phyloP scores from a whole-genome alignment of 2,888 invertebrate genomes.

The Tholera decimalis region DNA sequence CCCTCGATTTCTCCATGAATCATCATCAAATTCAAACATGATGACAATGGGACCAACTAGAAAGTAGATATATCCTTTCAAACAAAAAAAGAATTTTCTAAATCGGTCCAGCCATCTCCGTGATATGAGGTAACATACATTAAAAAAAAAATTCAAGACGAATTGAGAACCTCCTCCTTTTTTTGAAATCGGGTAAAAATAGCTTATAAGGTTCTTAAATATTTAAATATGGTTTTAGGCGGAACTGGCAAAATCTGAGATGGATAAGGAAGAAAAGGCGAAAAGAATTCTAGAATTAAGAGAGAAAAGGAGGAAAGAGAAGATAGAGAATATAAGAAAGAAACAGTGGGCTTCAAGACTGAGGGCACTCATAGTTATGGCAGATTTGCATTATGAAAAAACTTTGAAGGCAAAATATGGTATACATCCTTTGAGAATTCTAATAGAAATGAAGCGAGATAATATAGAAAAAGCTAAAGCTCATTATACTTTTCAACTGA shows the following conservation, averaged over 20 bases:
- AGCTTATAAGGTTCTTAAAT: neutral
- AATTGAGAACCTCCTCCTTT: no score
- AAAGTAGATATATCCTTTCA: no score
- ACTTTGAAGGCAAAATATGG: slow-evolving; percentile 82
- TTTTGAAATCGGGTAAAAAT: no score
- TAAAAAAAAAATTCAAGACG: no score
- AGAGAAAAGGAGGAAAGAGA: slow-evolving; percentile 92
- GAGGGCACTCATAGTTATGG: slow-evolving; percentile 87
- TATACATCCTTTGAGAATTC: slow-evolving; percentile 77
- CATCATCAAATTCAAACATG: no score
- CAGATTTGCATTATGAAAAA: slow-evolving; percentile 88
- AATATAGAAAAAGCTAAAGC: slow-evolving; percentile 86
- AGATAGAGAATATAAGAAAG: slow-evolving; percentile 92
- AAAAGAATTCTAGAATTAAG: slow-evolving; percentile 92
- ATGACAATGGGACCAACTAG: no score
- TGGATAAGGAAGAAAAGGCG: slow-evolving; percentile 92
- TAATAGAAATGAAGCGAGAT: slow-evolving; percentile 80
- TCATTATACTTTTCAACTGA: slow-evolving; percentile 85
- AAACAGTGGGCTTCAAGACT: slow-evolving; percentile 89
- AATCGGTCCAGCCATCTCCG: no score
- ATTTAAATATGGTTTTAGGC: slow-evolving; percentile 74
- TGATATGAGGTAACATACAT: no score
- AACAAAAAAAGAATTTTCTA: no score
- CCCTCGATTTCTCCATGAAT: no score
- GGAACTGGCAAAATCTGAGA: slow-evolving; percentile 87